Evolutionary conservation across 2,797 vertebrate genomes (phyloP).

Genomic region (Eleutherodactylus coqui): DNA sequence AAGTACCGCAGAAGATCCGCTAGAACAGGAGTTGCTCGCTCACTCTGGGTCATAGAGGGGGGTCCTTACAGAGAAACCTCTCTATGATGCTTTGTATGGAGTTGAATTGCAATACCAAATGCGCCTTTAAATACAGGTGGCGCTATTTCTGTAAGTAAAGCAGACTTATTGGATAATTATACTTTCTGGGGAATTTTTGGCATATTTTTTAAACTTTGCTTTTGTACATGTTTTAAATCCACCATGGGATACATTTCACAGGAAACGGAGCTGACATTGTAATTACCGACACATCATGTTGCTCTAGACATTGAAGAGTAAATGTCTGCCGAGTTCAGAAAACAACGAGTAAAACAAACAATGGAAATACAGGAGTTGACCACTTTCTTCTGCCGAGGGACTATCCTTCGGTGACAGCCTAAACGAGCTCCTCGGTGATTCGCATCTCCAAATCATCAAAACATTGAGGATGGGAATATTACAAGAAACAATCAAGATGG

Average conservation of each 20-base stretch:
- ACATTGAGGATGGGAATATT: background rate
- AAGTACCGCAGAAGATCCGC: no score
- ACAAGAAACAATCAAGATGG: slow-evolving; percentile 30
- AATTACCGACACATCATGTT: background rate
- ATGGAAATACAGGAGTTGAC: background rate
- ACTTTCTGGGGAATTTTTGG: no score
- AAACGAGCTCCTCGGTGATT: background rate
- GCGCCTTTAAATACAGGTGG: no score
- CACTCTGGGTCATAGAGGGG: no score
- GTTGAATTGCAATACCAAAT: no score
- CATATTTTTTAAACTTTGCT: no score
- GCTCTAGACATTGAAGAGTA: background rate
- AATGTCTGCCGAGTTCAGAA: background rate
- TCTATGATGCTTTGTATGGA: no score
- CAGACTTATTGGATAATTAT: no score
- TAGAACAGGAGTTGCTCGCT: no score
- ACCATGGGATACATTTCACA: background rate
- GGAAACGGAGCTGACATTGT: background rate
- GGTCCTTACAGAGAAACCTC: no score
- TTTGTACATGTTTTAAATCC: no score
- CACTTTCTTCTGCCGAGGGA: background rate
- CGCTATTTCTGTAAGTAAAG: no score
- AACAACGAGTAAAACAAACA: background rate
- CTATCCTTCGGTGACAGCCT: background rate
- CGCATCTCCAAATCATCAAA: slow-evolving; percentile 2